phyloP scores from a whole-genome alignment of 2,797 vertebrate species.

The Mormyrus hasselquistii region DNA sequence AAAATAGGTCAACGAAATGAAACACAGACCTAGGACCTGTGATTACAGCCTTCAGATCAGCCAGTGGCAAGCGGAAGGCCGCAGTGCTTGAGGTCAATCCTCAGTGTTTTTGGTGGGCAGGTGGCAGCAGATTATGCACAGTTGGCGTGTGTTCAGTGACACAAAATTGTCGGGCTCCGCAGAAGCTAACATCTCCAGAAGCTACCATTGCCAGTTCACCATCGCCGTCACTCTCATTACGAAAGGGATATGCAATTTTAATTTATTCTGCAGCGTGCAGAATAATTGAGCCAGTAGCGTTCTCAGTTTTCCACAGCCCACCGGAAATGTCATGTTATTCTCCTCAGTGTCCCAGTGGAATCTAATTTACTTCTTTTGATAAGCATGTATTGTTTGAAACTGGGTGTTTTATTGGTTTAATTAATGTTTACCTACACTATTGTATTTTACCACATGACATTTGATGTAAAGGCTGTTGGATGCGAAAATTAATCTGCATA shows the following conservation, averaged over 20 bases:
- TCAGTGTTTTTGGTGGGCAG: not conserved
- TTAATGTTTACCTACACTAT: slow-evolving; percentile 50
- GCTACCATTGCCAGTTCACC: not conserved
- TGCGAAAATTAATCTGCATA: slow-evolving; percentile 55
- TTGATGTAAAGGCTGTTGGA: slow-evolving; percentile 41
- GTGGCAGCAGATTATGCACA: not conserved
- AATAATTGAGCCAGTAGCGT: not conserved
- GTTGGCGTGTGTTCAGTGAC: not conserved
- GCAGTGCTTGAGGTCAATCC: not conserved
- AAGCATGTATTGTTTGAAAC: slow-evolving; percentile 52
- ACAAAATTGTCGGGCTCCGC: not conserved
- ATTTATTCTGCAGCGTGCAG: not conserved
- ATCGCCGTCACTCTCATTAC: not conserved
- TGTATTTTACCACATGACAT: slow-evolving; percentile 44
- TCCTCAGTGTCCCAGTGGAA: slow-evolving; percentile 51
- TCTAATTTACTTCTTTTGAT: slow-evolving; percentile 49
- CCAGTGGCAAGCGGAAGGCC: not conserved
- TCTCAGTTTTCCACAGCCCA: not conserved
- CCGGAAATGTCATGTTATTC: slow-evolving; percentile 43
- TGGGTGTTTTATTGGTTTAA: slow-evolving; percentile 48
- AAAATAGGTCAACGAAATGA: not conserved
- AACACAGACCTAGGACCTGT: not conserved
- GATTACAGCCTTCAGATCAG: not conserved
- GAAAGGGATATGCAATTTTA: slow-evolving; percentile 6
- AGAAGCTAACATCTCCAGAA: not conserved